Base-by-base conservation (phyloP, 1,140 invertebrate genomes). In the Yoshiicerus persimilis region DNA sequence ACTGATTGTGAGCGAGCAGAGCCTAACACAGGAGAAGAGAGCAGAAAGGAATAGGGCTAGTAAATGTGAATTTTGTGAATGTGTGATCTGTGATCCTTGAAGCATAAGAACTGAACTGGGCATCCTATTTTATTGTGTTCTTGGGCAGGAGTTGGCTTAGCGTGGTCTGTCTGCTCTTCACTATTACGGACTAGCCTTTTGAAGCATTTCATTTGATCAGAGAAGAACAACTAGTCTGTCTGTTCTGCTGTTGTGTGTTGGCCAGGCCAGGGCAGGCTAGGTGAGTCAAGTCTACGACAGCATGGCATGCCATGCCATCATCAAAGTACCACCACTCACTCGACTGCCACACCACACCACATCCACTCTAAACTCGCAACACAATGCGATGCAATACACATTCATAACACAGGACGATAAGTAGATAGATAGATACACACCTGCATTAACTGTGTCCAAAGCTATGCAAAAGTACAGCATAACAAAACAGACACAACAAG, bases 51-150 rank as follows among this genome's bases (percentile, higher is more conserved):
- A 13, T 10, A 70, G 27, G 23, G n/a, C n/a, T 80, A 80, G 75
- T 34, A 32, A 80, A 80, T 80, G 75, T 34, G 75, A 38, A 80
- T 80, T 77, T 80, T 80, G 75, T 80, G 75, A 80, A 80, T 80
- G 75, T 80, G 75, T 80, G 75, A 80, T 80, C 75, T 80, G 75
- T 80, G 75, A 80, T 80, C 75, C 75, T 80, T 80, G 75, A 80
- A 80, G 75, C 75, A 36, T 80, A 80, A 80, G 34, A 80, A 80
- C 75, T 80, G 75, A 80, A 80, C 75, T 80, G 75, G 75, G 75
- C 75, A 80, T 75, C 70, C 70, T 75, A 75, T 80, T 80, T 80
- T 80, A 80, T 80, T 80, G 75, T 80, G 75, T 80, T 80, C 34
- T 34, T 80, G 75, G 75, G 34, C 75, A 80, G n/a, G n/a, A n/a